Conservation (phyloP, 1,140 invertebrate genomes). For the Caenorhabditis brenneri region DNA sequence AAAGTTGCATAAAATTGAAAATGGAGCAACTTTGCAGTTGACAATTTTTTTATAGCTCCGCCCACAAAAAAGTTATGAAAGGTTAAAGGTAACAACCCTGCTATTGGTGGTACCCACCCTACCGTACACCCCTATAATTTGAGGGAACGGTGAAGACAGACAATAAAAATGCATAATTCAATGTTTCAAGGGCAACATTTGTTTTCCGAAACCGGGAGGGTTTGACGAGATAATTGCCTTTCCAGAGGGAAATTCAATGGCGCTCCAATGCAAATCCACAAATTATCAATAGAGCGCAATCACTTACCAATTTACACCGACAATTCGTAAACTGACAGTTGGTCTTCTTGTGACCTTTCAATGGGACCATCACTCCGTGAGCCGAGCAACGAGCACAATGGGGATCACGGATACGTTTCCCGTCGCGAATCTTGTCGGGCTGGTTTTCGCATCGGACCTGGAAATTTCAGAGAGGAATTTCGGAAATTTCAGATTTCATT, state of each 20-base stretch:
- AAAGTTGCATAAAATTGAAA: constrained; percentile 7
- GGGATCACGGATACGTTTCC: constrained; percentile 50
- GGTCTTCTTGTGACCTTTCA: constrained; percentile 56
- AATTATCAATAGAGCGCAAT: neutral
- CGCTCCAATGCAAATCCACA: too few species aligned
- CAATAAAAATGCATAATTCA: too few species aligned
- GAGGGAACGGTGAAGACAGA: neutral
- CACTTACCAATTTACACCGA: constrained; percentile 49
- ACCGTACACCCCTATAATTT: neutral
- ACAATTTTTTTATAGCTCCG: too few species aligned
- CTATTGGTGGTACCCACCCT: neutral
- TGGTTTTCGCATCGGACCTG: neutral
- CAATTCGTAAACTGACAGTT: constrained; percentile 50
- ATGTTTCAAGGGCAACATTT: neutral
- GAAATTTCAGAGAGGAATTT: neutral
- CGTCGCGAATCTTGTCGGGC: constrained; percentile 6
- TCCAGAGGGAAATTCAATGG: too few species aligned
- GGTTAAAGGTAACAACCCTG: too few species aligned
- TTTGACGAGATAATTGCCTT: too few species aligned
- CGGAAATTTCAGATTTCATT: too few species aligned
- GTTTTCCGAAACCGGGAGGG: too few species aligned
- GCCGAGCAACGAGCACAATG: constrained; percentile 55
- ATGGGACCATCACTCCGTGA: constrained; percentile 46
- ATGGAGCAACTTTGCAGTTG: too few species aligned
- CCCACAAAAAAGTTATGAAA: too few species aligned